Evolutionary conservation across 1,140 invertebrate genomes (phyloP), one percentile per base, ranked within the genome.

Genomic region (Megalopta genalis): DNA sequence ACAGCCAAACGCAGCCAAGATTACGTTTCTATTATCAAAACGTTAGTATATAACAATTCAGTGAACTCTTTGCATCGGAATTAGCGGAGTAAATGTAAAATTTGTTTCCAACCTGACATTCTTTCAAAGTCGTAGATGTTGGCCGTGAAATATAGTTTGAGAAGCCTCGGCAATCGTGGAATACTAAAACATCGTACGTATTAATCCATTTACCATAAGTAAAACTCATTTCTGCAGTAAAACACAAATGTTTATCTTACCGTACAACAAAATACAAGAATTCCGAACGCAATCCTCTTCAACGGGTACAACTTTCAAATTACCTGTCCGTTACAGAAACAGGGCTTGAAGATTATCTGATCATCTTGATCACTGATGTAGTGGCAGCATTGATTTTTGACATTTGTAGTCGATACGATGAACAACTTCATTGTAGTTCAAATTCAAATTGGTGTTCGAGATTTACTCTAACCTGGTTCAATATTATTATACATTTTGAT

Each of bases 121-220:
- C 14, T 18, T 18, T 1, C 39, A 54, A 12, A 42, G 64, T 54
- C 14, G 23, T 71, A 68, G 16, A 77, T 77, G 76, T 42, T 78
- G 68, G 32, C 37, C 12, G 0, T 64, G 42, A 64, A 72, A 54
- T 72, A 6, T 23, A 23, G 69, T 42, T 0, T 72, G 39, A 72
- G 39, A 23, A 52, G 1, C 21, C n/a, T 77, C 21, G 14, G 23
- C 32, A 23, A 72, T 54, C 49, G 23, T 18, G 21, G 60, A 72
- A 46, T 57, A 42, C 9, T 72, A 21, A 32, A 62, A 23, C 37
- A 32, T 57, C 46, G 76, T 78, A 72, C 27, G 69, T 65, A 78
- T 78, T 32, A 42, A 71, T 23, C 23, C 27, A 21, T 72, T 37
- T 16, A 18, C 4, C 39, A 37, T 39, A 32, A 7, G 5, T 10